Percentiles rank a stretch among this genome's conserved stretches.
Conservation (phyloP, 2,888 invertebrate genomes). For the Brachynemurus nebulosus region DNA sequence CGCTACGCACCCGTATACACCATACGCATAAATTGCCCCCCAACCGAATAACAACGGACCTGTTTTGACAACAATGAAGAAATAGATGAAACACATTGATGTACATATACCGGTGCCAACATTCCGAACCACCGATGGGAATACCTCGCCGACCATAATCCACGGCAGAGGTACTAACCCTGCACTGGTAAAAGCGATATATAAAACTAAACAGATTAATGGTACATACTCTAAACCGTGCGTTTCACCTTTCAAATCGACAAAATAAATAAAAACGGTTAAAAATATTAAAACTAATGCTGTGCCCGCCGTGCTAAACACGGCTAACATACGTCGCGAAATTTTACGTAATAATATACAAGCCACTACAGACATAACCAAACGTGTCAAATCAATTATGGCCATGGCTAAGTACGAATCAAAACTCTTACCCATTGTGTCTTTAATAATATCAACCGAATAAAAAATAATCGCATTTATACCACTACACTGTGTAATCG, state of each 20-base stretch:
- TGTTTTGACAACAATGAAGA: constrained; percentile 52
- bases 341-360: constrained; percentile 46
- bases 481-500: constrained; percentile 55
- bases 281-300: constrained; percentile 42
- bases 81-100: constrained; percentile 46
- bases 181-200: constrained; percentile 43
- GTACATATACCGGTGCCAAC: constrained; percentile 52
- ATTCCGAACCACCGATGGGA: constrained; percentile 45
- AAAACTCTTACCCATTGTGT: constrained; percentile 42
- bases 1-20: constrained; percentile 43
- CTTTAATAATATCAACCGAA: constrained; percentile 49
- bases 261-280: constrained; percentile 34
- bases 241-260: constrained; percentile 28
- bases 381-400: constrained; percentile 46
- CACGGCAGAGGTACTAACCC: constrained; percentile 56
- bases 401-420: constrained; percentile 53
- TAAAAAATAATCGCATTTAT: constrained; percentile 59
- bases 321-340: constrained; percentile 47
- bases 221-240: constrained; percentile 37
- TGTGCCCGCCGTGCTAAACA: constrained; percentile 49
- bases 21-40: constrained; percentile 48
- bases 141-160: constrained; percentile 62
- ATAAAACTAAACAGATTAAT: constrained; percentile 36
- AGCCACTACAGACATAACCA: constrained; percentile 45
- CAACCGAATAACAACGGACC: constrained; percentile 42